These are phyloP conservation scores for Trichogramma evanescens DNA, from an alignment of 2,888 invertebrate genomes.

Conservation along the genomic window DNA sequence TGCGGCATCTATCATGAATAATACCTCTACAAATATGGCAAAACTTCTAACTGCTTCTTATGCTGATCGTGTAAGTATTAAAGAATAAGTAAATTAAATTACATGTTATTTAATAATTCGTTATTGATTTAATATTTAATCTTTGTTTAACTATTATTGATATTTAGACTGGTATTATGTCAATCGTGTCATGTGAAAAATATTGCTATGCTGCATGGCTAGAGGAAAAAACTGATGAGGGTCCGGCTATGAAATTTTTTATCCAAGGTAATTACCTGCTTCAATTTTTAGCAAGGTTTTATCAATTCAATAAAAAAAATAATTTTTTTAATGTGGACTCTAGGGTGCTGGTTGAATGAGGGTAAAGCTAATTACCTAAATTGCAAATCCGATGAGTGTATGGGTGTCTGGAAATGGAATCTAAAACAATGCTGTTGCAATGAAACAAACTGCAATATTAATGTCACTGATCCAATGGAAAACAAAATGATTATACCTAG, in stretches of 20 bases:
- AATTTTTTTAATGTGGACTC: no score
- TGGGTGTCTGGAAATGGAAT: no score
- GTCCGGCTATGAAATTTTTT: constrained; percentile 56
- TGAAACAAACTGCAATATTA: constrained; percentile 70
- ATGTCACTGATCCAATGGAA: constrained; percentile 47
- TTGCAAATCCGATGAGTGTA: no score
- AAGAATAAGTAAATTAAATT: no score
- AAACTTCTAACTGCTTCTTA: no score
- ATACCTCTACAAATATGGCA: no score
- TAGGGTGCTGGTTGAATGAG: no score
- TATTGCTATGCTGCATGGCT: constrained; percentile 69
- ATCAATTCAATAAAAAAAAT: not conserved
- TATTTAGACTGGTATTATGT: constrained; percentile 32
- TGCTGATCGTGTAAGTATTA: no score
- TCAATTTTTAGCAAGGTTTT: not conserved
- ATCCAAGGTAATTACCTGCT: constrained; percentile 58
- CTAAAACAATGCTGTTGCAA: constrained; percentile 65
- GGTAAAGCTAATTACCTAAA: no score
- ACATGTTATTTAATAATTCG: not conserved
- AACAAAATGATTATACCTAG: constrained; percentile 30
- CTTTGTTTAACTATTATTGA: constrained; percentile 5
- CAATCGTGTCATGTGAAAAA: constrained; percentile 40
- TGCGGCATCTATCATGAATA: no score
- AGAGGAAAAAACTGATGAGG: constrained; percentile 51
- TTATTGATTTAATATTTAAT: not conserved